Percentiles rank a stretch among this genome's conserved stretches.
These are phyloP conservation scores for Pygoscelis antarcticus DNA, from an alignment of 2,113 vertebrate species.

Conservation along the genomic window DNA sequence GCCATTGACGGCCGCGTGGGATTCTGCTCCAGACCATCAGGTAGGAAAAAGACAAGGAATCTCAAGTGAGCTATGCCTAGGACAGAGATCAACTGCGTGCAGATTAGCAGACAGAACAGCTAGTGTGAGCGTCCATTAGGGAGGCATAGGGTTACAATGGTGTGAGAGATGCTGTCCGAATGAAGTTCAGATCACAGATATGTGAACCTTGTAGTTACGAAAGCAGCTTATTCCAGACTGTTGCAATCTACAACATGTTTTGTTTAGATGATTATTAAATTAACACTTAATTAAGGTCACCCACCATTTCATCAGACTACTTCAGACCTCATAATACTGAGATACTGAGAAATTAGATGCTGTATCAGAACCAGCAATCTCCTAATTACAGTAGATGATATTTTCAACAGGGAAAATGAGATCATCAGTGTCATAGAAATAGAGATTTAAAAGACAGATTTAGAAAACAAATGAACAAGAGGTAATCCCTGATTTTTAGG, in stretches of 20 bases:
- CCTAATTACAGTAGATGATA: slow-evolving; percentile 39
- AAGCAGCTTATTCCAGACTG: slow-evolving; percentile 5
- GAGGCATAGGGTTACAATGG: background rate
- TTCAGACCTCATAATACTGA: background rate
- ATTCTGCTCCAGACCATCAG: background rate
- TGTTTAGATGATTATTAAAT: background rate
- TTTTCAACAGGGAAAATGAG: slow-evolving; percentile 52
- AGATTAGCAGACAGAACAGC: background rate
- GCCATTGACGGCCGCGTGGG: background rate
- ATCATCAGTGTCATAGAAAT: slow-evolving; percentile 62
- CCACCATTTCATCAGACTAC: background rate
- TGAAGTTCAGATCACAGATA: background rate
- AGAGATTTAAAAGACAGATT: slow-evolving; percentile 43
- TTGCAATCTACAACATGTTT: background rate
- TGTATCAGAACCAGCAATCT: slow-evolving; percentile 33
- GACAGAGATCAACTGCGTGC: background rate
- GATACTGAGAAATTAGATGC: slow-evolving; percentile 11
- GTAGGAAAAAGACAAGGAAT: background rate
- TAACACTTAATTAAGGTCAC: background rate
- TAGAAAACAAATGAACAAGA: slow-evolving; percentile 56
- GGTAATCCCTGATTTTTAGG: slow-evolving; percentile 52
- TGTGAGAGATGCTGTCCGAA: background rate
- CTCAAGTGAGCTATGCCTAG: background rate
- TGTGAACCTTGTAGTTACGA: fast-evolving
- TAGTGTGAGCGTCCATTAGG: background rate